Base-by-base conservation (phyloP, 2,113 vertebrate species). In the Casuarius casuarius region DNA sequence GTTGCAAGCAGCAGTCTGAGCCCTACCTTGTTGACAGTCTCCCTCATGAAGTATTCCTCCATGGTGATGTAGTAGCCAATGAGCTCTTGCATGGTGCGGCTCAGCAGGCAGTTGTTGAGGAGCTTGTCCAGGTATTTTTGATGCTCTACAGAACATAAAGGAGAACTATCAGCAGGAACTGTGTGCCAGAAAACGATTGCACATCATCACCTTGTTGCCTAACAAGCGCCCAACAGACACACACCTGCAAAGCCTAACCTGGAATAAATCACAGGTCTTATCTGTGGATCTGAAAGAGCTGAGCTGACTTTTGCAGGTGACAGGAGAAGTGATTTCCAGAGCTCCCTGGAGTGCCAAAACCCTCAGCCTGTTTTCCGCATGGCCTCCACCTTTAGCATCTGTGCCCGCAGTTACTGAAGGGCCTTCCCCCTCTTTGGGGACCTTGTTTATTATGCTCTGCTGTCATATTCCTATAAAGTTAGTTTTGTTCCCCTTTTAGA, bases 21-120 rank as follows among this genome's bases (percentile, higher is more conserved):
- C 59, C 90, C 38, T 96, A 99, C 99, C 99, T 99, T 99, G 97
- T 99, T 99, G 80, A 99, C 99, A 0, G 99, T 99, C 96, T 99
- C 99, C 78, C 99, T 98, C 99, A 99, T 99, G 98, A 99, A 99
- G 94, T 99, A 99, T 89, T 99, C 99, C 94, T 99, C 99, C 99
- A 99, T 99, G 71, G 99, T 99, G 94, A 99, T 98, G 75, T 99
- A 99, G 73, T 98, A 99, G 66, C 99, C 99, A 81, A 99, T 99
- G 89, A 99, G 98, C 95, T 99, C 99, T 95, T 99, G 99, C 99
- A 99, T 99, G 75, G 98, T 98, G 40, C 98, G 98, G 96, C 99
- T 99, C 96, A 99, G 96, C 14, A 99, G 91, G 65, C 99, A 99
- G 94, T 99, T 98, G 94, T 99, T 99, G 84, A 99, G 98, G 62